phyloP scores from a whole-genome alignment of 2,113 vertebrate genomes.

The Podarcis muralis region DNA sequence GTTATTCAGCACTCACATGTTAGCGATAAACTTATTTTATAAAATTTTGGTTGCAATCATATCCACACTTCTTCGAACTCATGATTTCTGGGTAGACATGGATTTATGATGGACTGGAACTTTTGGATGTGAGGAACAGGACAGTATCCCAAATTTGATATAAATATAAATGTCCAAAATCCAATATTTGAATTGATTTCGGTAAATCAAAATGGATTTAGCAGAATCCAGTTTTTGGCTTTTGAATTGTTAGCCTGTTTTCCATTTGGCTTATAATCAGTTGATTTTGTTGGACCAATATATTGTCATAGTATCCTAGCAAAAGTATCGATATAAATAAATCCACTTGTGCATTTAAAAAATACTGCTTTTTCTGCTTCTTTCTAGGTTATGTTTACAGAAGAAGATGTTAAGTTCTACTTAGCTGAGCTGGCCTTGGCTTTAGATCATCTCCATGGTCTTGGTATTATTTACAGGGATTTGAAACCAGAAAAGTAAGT shows the following conservation, averaged over 20 bases:
- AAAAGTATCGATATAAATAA: neutral
- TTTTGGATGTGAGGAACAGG: neutral
- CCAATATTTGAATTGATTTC: neutral
- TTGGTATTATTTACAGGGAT: constrained; percentile 90
- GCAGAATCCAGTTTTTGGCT: neutral
- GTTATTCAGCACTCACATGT: neutral
- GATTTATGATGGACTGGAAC: neutral
- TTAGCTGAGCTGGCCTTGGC: constrained; percentile 87
- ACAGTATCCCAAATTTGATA: neutral
- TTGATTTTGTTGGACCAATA: neutral
- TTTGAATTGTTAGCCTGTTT: neutral
- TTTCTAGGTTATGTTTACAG: constrained; percentile 89
- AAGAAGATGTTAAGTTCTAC: constrained; percentile 91
- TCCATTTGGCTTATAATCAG: neutral
- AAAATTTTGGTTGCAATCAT: neutral
- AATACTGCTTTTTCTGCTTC: neutral
- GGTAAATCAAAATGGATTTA: neutral
- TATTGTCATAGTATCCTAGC: neutral
- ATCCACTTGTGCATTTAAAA: neutral
- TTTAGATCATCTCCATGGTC: constrained; percentile 84
- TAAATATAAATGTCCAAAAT: neutral
- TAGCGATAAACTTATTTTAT: neutral
- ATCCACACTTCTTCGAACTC: neutral
- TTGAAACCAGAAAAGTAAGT: constrained; percentile 90
- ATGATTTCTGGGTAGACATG: neutral